Percentiles rank a stretch among this genome's conserved stretches.
Conservation (phyloP, 2,113 vertebrate species). For the Montifringilla adamsi region DNA sequence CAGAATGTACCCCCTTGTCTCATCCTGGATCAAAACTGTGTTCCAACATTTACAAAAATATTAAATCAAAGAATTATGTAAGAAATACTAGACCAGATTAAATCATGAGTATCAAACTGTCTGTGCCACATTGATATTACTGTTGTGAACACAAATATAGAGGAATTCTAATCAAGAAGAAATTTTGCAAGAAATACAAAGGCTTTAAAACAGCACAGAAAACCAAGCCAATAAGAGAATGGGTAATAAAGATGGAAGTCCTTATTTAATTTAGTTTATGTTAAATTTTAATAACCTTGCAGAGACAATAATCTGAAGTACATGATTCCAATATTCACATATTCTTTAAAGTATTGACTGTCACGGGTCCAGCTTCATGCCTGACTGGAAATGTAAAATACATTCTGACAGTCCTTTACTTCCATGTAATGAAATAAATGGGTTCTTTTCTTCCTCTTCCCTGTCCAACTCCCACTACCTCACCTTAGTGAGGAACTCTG, state of each 20-base stretch:
- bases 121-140: background rate
- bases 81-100: background rate
- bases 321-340: background rate
- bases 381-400: background rate
- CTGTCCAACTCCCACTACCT: background rate
- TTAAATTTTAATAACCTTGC: background rate
- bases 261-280: background rate
- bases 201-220: background rate
- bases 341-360: background rate
- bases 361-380: background rate
- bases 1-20: background rate
- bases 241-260: background rate
- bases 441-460: background rate
- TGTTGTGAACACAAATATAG: background rate
- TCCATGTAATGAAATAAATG: background rate
- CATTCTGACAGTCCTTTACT: background rate
- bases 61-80: background rate
- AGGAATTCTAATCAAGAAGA: background rate
- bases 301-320: background rate
- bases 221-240: background rate
- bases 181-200: background rate
- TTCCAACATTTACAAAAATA: background rate
- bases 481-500: background rate
- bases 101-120: background rate
- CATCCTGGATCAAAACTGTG: background rate